Conservation (phyloP, 2,113 vertebrate genomes). For the Phoxinus phoxinus region DNA sequence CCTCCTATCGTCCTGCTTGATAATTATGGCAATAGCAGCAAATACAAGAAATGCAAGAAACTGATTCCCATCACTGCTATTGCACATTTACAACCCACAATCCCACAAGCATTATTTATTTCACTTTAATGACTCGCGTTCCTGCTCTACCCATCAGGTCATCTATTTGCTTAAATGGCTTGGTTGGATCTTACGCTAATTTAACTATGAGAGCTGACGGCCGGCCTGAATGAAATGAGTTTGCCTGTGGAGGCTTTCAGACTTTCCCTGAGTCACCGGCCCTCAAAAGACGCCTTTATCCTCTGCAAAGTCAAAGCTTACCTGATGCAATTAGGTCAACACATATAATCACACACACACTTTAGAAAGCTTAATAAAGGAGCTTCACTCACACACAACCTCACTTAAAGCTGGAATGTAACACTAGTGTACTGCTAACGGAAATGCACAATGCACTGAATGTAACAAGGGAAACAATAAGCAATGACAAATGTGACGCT, state of each 20-base stretch:
- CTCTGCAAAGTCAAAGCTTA: slow-evolving; percentile 11
- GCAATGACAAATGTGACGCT: background rate
- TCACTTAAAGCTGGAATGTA: background rate
- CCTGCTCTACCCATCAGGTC: slow-evolving; percentile 42
- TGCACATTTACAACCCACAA: background rate
- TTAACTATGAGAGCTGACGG: slow-evolving; percentile 59
- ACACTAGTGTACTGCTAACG: background rate
- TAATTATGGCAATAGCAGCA: background rate
- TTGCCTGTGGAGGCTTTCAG: slow-evolving; percentile 32
- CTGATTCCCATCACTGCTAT: background rate
- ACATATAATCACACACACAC: slow-evolving; percentile 19
- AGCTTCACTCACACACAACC: background rate
- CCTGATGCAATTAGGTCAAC: slow-evolving; percentile 47
- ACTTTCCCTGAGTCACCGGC: slow-evolving; percentile 53
- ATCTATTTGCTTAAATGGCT: slow-evolving; percentile 61
- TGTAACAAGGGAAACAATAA: background rate
- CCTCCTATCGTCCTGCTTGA: background rate
- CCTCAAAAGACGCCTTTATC: slow-evolving; percentile 57
- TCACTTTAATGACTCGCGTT: background rate
- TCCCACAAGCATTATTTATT: slow-evolving; percentile 1
- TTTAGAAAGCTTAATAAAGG: background rate
- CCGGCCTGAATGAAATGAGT: slow-evolving; percentile 42
- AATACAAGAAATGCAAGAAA: background rate
- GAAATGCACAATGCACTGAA: background rate
- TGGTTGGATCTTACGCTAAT: slow-evolving; percentile 50